Conservation (phyloP, 2,888 invertebrate genomes). For the Rotaria sp. region DNA sequence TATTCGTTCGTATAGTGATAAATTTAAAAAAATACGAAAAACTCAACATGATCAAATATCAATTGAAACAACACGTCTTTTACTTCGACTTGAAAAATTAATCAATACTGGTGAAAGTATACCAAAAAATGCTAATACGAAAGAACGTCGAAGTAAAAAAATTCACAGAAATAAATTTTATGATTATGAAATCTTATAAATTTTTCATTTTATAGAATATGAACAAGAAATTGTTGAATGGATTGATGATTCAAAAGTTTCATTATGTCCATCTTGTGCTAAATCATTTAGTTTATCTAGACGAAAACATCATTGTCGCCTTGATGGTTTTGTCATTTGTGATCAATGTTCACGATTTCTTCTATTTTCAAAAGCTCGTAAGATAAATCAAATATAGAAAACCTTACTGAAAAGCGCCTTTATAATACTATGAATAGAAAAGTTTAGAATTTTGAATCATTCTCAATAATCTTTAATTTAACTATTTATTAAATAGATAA, state of each 20-base stretch:
- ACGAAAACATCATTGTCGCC: slow-evolving; percentile 87
- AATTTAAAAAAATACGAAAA: not conserved
- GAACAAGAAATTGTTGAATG: slow-evolving; percentile 73
- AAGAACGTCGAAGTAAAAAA: slow-evolving; percentile 23
- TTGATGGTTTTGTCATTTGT: slow-evolving; percentile 85
- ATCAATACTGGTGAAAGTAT: not conserved
- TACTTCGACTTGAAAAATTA: not conserved
- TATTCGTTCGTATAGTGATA: not conserved
- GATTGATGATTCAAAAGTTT: slow-evolving; percentile 82
- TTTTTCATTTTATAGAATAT: slow-evolving; percentile 33
- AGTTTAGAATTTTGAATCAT: not conserved
- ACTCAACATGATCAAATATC: not conserved
- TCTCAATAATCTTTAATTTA: too few species aligned
- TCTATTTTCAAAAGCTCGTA: slow-evolving; percentile 66
- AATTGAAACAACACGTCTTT: not conserved
- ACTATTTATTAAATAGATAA: too few species aligned
- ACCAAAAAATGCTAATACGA: not conserved
- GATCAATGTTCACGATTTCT: slow-evolving; percentile 81
- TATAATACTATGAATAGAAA: too few species aligned
- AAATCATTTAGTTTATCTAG: slow-evolving; percentile 72
- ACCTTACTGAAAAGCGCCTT: too few species aligned
- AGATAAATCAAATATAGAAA: too few species aligned
- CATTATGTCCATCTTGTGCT: slow-evolving; percentile 82
- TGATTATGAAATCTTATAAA: too few species aligned
- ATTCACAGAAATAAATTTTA: too few species aligned